These are phyloP conservation scores for Acanthochromis polyacanthus DNA, from an alignment of 2,113 vertebrate genomes.

Conservation along the genomic window DNA sequence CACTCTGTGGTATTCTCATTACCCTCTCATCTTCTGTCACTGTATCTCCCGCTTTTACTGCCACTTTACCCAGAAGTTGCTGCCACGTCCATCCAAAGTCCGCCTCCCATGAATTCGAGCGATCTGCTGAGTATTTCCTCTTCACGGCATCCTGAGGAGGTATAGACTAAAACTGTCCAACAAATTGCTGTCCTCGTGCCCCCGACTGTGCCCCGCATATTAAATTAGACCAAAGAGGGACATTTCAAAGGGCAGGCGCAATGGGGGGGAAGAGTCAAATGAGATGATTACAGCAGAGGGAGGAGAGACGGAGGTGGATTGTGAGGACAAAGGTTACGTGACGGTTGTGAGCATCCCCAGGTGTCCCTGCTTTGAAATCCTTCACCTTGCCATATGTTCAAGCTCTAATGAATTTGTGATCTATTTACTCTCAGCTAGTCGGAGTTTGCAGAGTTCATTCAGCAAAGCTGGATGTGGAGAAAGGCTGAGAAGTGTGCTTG, in stretches of 20 bases:
- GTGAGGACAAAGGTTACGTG: constrained; percentile 55
- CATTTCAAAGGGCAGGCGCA: constrained; percentile 55
- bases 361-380: constrained; percentile 55
- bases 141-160: constrained; percentile 26
- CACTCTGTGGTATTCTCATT: constrained; percentile 37
- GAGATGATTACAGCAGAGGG: constrained; percentile 35
- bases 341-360: constrained; percentile 43
- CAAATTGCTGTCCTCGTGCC: constrained; percentile 41
- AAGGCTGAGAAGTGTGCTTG: background rate
- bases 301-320: constrained; percentile 50
- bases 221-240: constrained; percentile 57
- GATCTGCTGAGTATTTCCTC: constrained; percentile 34
- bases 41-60: constrained; percentile 32
- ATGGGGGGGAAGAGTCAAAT: constrained; percentile 47
- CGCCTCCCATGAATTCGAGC: constrained; percentile 38
- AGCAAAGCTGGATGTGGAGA: background rate
- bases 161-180: constrained; percentile 18
- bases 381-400: constrained; percentile 53
- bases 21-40: constrained; percentile 22
- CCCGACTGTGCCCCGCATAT: constrained; percentile 55
- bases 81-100: constrained; percentile 24
- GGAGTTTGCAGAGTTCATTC: background rate
- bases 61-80: constrained; percentile 40
- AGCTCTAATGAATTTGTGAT: constrained; percentile 36
- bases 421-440: constrained; percentile 19